Evolutionary conservation across 2,888 invertebrate genomes (phyloP), one percentile per base, ranked within the genome.

Genomic region (Branchipolynoe longqiensis): DNA sequence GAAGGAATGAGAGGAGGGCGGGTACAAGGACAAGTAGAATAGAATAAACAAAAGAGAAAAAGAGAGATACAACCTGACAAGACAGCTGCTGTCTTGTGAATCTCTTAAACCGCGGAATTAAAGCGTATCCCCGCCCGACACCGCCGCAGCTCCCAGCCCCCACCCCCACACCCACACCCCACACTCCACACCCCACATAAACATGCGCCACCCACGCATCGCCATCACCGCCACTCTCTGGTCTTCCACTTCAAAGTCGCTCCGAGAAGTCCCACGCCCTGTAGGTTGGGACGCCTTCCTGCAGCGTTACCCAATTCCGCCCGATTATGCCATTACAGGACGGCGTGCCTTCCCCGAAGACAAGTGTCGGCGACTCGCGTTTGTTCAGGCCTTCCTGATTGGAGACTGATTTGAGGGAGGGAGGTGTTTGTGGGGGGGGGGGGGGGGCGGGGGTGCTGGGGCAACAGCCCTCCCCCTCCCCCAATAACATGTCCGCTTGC

Each of bases 61-160:
- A n/a, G n/a, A n/a, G n/a, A n/a, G n/a, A n/a, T n/a, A n/a, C n/a
- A n/a, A n/a, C n/a, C 18, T 12, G 18, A 48, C 8, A 48, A 12
- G 48, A 48, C 48, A 8, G 8, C 48, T 18, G 48, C 8, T 31
- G 62, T 14, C 2, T 25, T 62, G 28, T 25, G 62, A n/a, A 28
- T 62, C 62, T 62, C 62, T 62, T 62, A n/a, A 69, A 69, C 69
- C 38, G 38, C 69, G 38, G 31, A 62, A 62, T 28, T 62, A 69
- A 69, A 69, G 69, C 36, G 4, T 69, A 18, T 69, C n/a, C 31
- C 62, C 31, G 22, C 18, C 69, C 33, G 25, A 14, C 12, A 31
- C 28, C 62, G 62, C 28, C 62, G 18, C 38, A n/a, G 25, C 12
- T 31, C 69, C 33, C 58, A 58, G 12, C 12, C 58, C 12, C 14